Conservation (phyloP, 2,888 invertebrate genomes). For the Cheiracanthium punctorium region DNA sequence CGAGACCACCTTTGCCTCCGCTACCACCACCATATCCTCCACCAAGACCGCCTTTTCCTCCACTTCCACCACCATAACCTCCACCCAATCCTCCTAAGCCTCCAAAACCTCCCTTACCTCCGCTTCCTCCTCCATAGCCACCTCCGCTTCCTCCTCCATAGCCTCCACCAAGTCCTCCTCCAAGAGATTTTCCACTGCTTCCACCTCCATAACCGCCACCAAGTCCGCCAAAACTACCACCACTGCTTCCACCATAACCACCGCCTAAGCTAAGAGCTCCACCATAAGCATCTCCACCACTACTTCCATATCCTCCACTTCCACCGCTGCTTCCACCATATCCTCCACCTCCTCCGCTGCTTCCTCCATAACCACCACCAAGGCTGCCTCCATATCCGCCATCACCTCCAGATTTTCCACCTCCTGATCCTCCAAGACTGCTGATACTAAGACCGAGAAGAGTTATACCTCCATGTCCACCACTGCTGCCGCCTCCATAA, state of each 20-base stretch:
- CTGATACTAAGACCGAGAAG: constrained; percentile 63
- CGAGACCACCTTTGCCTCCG: background rate
- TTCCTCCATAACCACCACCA: constrained; percentile 30
- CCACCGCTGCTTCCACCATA: constrained; percentile 29
- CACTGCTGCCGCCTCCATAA: constrained; percentile 29
- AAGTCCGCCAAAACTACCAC: constrained; percentile 44
- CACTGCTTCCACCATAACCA: background rate
- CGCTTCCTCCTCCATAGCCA: background rate
- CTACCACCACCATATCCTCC: constrained; percentile 31
- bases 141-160: background rate
- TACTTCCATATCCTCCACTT: constrained; percentile 22
- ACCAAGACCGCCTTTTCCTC: background rate
- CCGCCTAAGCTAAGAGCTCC: constrained; percentile 47
- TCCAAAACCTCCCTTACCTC: background rate
- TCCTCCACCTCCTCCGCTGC: constrained; percentile 28
- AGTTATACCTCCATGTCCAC: constrained; percentile 40
- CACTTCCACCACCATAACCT: constrained; percentile 20
- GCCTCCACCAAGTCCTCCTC: background rate
- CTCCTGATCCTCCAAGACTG: constrained; percentile 56
- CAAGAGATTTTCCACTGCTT: background rate
- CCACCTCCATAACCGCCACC: constrained; percentile 18
- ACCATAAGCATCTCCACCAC: constrained; percentile 18
- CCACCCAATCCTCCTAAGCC: background rate
- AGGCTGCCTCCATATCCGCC: background rate
- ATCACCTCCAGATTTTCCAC: constrained; percentile 2